Percentiles rank a stretch among this genome's conserved stretches.
phyloP scores from a whole-genome alignment of 2,797 vertebrate genomes.

The Remorina albescens region DNA sequence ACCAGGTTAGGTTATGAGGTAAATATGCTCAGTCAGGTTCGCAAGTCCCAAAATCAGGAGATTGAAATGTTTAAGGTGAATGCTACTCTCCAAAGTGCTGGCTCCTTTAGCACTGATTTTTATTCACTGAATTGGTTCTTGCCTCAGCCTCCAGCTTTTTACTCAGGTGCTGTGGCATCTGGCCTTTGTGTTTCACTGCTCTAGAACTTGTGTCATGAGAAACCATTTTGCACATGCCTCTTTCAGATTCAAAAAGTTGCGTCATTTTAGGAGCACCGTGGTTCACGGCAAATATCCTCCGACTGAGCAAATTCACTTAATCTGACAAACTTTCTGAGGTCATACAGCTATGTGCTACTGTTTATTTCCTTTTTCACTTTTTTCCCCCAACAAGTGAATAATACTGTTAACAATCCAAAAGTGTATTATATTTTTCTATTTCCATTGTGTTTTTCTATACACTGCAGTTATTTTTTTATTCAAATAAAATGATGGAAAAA shows the following conservation, averaged over 20 bases:
- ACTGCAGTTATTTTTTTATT: slow-evolving; percentile 24
- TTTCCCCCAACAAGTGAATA: neutral
- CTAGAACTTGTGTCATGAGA: neutral
- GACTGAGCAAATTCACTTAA: neutral
- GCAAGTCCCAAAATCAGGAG: neutral
- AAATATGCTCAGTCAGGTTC: neutral
- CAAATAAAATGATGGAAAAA: slow-evolving; percentile 41
- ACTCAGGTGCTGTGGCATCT: neutral
- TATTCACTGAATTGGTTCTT: neutral
- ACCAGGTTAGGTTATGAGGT: neutral
- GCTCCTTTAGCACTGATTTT: neutral
- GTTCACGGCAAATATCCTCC: neutral
- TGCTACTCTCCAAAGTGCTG: neutral
- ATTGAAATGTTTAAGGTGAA: slow-evolving; percentile 6
- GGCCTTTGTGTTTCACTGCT: neutral
- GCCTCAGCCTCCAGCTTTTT: neutral
- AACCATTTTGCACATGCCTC: neutral
- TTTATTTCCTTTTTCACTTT: neutral
- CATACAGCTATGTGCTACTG: neutral
- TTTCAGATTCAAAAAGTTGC: neutral
- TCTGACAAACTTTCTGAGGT: neutral
- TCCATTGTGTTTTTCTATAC: neutral
- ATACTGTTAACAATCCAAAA: slow-evolving; percentile 4
- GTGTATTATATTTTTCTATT: neutral
- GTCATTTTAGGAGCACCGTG: neutral